phyloP scores from a whole-genome alignment of 92 coral and sea anemone genomes.

The Galaxea fascicularis region DNA sequence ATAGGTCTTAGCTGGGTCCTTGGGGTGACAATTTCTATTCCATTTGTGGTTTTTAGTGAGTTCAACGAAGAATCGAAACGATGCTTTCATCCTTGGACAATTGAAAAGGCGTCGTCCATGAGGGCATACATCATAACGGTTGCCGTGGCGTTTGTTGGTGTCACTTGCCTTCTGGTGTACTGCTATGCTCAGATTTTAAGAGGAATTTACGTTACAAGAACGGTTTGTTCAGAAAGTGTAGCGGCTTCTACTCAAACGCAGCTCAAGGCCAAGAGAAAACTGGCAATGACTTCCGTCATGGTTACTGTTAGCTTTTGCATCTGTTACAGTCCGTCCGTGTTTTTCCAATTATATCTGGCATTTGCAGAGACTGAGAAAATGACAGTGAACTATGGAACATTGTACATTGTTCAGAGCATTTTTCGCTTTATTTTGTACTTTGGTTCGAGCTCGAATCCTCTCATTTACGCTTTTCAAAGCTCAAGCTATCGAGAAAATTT shows the following conservation, averaged over 20 bases:
- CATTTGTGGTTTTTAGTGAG: slow-evolving; percentile 5
- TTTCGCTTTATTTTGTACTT: background rate
- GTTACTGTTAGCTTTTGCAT: slow-evolving; percentile 8
- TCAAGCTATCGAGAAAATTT: slow-evolving; percentile 17
- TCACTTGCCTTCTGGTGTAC: background rate
- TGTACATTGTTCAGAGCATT: background rate
- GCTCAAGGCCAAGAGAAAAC: slow-evolving; percentile 5
- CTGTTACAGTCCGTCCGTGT: slow-evolving; percentile 1
- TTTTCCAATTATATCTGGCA: background rate
- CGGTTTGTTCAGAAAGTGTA: background rate
- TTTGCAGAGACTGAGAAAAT: background rate
- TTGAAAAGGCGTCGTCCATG: background rate
- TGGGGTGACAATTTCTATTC: background rate
- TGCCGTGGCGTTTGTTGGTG: background rate
- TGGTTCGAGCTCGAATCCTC: background rate
- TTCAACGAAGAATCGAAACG: background rate
- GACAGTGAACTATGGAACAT: background rate
- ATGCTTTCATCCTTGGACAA: slow-evolving; percentile 1
- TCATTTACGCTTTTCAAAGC: slow-evolving; percentile 5
- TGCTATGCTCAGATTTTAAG: slow-evolving; percentile 16
- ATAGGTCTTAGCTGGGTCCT: background rate
- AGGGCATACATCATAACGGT: background rate
- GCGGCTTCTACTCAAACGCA: background rate
- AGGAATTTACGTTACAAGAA: slow-evolving; percentile 9
- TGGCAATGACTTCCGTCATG: background rate